These are phyloP conservation scores for Ptilonorhynchus violaceus DNA, from an alignment of 2,113 vertebrate genomes.

Conservation along the genomic window DNA sequence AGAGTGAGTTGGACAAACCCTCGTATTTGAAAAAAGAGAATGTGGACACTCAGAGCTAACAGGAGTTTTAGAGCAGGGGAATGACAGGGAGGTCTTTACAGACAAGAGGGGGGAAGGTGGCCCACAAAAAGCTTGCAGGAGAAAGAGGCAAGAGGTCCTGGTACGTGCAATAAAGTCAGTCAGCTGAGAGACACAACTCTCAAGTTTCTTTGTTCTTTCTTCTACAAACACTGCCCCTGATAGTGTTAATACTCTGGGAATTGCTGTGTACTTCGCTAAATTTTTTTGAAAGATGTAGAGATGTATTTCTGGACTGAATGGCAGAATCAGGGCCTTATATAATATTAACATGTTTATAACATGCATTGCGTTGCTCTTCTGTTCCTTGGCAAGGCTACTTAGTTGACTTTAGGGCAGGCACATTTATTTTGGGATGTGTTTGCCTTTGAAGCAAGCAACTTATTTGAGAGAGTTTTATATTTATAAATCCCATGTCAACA, in stretches of 20 bases:
- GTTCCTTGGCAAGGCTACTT: neutral
- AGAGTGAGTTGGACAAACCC: neutral
- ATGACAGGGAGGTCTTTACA: neutral
- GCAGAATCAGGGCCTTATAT: neutral
- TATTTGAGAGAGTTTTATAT: neutral
- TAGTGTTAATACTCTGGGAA: neutral
- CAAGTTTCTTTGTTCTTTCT: neutral
- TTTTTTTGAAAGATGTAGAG: neutral
- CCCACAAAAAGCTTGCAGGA: neutral
- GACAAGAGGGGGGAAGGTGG: neutral
- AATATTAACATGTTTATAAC: neutral
- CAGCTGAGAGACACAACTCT: neutral
- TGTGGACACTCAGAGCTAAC: neutral
- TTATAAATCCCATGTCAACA: neutral
- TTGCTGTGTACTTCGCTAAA: neutral
- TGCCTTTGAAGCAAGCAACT: neutral
- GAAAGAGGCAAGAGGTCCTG: neutral
- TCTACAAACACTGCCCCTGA: neutral
- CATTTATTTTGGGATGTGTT: neutral
- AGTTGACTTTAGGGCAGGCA: neutral
- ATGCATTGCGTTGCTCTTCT: neutral
- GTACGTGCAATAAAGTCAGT: neutral
- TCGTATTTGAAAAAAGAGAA: neutral
- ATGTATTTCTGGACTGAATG: neutral
- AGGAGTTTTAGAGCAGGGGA: neutral